phyloP scores from a whole-genome alignment of 2,797 vertebrate genomes.

The Octomys mimax region DNA sequence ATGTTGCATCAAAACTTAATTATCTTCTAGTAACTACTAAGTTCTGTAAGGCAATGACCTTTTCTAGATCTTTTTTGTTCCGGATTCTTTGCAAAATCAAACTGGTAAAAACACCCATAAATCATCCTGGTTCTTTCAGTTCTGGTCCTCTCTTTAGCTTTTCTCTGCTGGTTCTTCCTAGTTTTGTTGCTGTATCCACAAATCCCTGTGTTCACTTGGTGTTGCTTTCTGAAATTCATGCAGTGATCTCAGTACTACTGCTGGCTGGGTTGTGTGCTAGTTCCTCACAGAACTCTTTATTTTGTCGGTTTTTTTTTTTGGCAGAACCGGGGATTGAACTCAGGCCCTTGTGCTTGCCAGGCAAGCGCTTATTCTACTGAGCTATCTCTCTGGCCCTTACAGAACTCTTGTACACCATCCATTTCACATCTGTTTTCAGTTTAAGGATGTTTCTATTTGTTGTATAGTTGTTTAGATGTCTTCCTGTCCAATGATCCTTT shows the following conservation, averaged over 20 bases:
- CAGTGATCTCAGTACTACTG: slow-evolving; percentile 97
- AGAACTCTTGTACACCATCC: slow-evolving; percentile 98
- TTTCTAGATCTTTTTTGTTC: slow-evolving; percentile 94
- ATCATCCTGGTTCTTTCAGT: background rate
- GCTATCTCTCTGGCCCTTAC: slow-evolving; percentile 70
- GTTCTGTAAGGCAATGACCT: slow-evolving; percentile 99
- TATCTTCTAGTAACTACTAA: slow-evolving; percentile 98
- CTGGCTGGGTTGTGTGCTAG: slow-evolving; percentile 96
- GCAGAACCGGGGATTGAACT: no score
- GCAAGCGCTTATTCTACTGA: no score
- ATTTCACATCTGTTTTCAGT: slow-evolving; percentile 99
- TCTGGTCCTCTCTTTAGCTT: background rate
- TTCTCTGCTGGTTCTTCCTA: slow-evolving; percentile 91
- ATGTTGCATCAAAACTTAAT: slow-evolving; percentile 97
- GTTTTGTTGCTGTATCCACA: slow-evolving; percentile 97
- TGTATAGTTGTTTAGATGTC: slow-evolving; percentile 98
- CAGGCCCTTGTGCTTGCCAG: no score
- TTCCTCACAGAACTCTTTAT: background rate
- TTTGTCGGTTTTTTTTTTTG: no score
- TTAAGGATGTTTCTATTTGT: slow-evolving; percentile 98
- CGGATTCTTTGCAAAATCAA: background rate
- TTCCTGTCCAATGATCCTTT: slow-evolving; percentile 97
- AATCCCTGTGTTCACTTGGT: slow-evolving; percentile 98
- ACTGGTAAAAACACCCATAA: background rate
- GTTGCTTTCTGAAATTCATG: slow-evolving; percentile 98